Evolutionary conservation across 2,113 vertebrate species (phyloP).

Genomic region (Mola mola): DNA sequence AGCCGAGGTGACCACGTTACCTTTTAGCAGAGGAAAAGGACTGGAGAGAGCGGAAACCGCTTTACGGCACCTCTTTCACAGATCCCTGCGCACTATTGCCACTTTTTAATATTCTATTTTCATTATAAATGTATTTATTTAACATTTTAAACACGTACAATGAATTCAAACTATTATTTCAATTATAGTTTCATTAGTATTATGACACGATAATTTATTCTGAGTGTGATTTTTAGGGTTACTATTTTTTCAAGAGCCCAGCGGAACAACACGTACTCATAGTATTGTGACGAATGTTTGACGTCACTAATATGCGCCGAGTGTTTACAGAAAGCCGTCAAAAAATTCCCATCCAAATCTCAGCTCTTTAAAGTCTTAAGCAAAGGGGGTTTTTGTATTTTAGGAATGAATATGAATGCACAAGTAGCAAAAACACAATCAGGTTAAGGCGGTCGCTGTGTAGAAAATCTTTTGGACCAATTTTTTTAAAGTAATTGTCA

Average conservation of each 20-base stretch:
- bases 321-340: constrained; percentile 57
- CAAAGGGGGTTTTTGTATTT: no score
- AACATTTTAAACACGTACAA: neutral
- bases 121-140: neutral
- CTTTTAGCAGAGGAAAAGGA: constrained; percentile 80
- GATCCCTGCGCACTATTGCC: constrained; percentile 54
- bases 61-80: constrained; percentile 52
- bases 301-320: constrained; percentile 65
- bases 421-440: no score
- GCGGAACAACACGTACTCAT: constrained; percentile 50
- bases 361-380: constrained; percentile 10
- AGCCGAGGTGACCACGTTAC: constrained; percentile 80
- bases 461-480: no score
- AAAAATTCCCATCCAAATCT: neutral
- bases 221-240: neutral
- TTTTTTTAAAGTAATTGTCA: no score
- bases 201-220: neutral
- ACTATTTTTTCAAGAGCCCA: constrained; percentile 42
- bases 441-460: no score
- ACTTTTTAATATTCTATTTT: fast-evolving
- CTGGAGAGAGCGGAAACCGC: constrained; percentile 71
- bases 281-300: fast-evolving
- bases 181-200: no score
- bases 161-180: neutral
- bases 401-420: no score